A percentile compares a stretch with the other conserved stretches of the same genome.
phyloP scores from a whole-genome alignment of 2,888 invertebrate species.

The Clostera curtula region DNA sequence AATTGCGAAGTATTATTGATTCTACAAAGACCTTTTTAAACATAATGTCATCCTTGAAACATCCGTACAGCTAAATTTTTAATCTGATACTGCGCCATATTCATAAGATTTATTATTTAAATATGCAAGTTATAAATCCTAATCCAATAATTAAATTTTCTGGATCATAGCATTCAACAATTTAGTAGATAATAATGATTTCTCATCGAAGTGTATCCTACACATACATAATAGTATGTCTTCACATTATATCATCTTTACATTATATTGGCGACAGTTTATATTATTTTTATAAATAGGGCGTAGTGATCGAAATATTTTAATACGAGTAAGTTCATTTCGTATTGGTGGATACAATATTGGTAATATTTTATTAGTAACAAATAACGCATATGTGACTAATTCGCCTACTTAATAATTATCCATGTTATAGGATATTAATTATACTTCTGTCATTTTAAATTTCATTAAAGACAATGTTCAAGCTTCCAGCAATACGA shows the following conservation, averaged over 20 bases:
- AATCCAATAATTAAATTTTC: not conserved
- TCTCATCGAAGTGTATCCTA: conserved; percentile 1
- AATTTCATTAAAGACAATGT: conserved; percentile 20
- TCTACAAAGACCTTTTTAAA: not conserved
- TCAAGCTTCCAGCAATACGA: conserved; percentile 31
- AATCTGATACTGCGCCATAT: conserved; percentile 22
- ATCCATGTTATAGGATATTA: too few species aligned
- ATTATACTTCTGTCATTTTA: too few species aligned
- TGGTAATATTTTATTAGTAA: too few species aligned
- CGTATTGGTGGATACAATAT: conserved; percentile 19
- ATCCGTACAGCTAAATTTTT: conserved; percentile 20
- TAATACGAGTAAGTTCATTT: conserved; percentile 17
- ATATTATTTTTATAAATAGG: conserved; percentile 20
- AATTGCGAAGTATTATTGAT: not conserved
- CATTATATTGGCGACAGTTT: conserved; percentile 17
- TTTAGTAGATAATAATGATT: not conserved
- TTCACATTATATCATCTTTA: not conserved
- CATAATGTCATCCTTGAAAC: conserved; percentile 12
- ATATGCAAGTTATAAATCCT: not conserved
- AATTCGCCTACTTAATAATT: too few species aligned
- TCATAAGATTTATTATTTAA: conserved; percentile 7
- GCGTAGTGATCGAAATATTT: conserved; percentile 23
- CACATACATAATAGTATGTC: not conserved
- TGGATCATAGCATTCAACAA: not conserved
- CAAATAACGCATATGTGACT: too few species aligned